Conservation (phyloP, 2,888 invertebrate genomes). For the Molorchus minor region DNA sequence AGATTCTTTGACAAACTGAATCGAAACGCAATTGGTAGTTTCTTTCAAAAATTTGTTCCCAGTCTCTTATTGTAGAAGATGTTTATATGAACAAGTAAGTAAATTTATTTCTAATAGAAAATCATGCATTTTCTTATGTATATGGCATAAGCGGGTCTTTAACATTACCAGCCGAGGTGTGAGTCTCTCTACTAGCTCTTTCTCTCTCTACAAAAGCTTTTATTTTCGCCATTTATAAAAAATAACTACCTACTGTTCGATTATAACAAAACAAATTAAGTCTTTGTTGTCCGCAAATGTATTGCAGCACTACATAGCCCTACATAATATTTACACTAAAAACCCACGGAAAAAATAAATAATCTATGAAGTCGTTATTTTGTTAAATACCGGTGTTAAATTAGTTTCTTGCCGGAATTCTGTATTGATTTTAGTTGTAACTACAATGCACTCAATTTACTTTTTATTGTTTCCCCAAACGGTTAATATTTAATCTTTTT, state of each 20-base stretch:
- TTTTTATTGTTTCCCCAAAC: constrained; percentile 46
- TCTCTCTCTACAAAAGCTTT: too few relatives aligned
- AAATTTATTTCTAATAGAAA: too few relatives aligned
- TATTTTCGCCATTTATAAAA: too few relatives aligned
- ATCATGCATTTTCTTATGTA: too few relatives aligned
- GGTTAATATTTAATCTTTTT: constrained; percentile 45
- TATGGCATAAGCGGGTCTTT: too few relatives aligned
- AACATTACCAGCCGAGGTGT: too few relatives aligned
- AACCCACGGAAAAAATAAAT: constrained; percentile 5
- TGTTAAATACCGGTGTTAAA: constrained; percentile 41
- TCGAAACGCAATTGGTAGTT: too few relatives aligned
- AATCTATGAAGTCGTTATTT: constrained; percentile 39
- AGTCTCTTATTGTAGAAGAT: too few relatives aligned
- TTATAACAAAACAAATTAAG: background rate
- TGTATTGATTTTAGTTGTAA: constrained; percentile 41
- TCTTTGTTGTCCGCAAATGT: background rate
- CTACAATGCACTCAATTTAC: constrained; percentile 47
- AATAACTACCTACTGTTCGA: background rate
- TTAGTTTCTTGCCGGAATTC: constrained; percentile 37
- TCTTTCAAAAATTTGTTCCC: too few relatives aligned
- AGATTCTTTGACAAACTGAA: too few relatives aligned
- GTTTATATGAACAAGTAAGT: too few relatives aligned
- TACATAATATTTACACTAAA: background rate
- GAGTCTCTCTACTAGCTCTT: too few relatives aligned
- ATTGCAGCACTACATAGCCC: background rate